phyloP scores from a whole-genome alignment of 2,113 vertebrate species.

The Dasyurus viverrinus region DNA sequence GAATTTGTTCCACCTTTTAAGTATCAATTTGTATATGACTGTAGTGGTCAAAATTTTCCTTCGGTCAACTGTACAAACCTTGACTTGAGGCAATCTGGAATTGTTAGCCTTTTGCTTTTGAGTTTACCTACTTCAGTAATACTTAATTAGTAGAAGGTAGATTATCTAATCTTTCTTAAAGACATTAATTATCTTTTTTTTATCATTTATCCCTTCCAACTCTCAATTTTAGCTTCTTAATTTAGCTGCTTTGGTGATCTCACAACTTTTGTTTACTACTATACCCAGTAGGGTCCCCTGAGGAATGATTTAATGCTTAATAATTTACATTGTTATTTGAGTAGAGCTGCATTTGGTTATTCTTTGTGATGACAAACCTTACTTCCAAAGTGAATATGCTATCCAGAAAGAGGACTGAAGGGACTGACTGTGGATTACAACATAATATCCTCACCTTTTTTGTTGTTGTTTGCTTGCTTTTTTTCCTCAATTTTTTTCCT shows the following conservation, averaged over 20 bases:
- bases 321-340: not conserved
- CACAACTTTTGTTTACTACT: not conserved
- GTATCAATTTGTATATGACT: not conserved
- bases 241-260: not conserved
- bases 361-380: not conserved
- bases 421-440: too few relatives aligned
- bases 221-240: not conserved
- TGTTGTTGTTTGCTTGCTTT: too few relatives aligned
- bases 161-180: not conserved
- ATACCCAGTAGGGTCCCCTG: not conserved
- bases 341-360: not conserved
- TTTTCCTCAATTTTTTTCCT: too few relatives aligned
- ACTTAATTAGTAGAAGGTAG: not conserved
- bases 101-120: constrained; percentile 13
- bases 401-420: not conserved
- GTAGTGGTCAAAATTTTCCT: not conserved
- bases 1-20: not conserved
- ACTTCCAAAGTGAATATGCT: not conserved
- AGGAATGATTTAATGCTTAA: not conserved
- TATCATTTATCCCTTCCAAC: not conserved
- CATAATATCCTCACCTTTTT: too few relatives aligned
- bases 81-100: not conserved
- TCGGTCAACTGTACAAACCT: not conserved
- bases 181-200: not conserved
- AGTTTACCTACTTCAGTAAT: constrained; percentile 15